phyloP scores from a whole-genome alignment of 2,888 invertebrate genomes.

The Rhagium mordax region DNA sequence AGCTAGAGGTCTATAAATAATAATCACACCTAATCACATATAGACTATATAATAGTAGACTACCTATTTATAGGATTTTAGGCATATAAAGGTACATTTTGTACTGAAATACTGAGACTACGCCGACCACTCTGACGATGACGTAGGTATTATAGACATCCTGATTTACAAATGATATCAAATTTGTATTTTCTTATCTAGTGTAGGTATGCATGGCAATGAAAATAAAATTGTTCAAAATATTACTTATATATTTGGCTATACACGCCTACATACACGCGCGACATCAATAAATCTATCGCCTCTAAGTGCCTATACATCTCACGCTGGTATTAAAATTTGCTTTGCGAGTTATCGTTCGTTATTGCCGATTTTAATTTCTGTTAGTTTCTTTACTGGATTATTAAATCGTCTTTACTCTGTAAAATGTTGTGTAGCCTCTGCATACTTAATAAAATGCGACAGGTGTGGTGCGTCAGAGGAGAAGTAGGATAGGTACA shows the following conservation, averaged over 20 bases:
- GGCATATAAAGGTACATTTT: too few relatives aligned
- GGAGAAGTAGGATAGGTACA: background rate
- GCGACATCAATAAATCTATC: constrained; percentile 23
- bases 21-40: too few relatives aligned
- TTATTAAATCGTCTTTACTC: background rate
- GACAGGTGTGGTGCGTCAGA: constrained; percentile 30
- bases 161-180: background rate
- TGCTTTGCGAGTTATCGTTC: background rate
- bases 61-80: too few relatives aligned
- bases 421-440: background rate
- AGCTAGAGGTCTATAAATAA: too few relatives aligned
- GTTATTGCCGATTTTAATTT: background rate
- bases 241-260: background rate
- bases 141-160: background rate
- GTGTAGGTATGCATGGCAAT: background rate
- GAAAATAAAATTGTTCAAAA: background rate
- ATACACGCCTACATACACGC: constrained; percentile 17
- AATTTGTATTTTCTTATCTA: background rate
- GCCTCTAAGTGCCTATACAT: background rate
- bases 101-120: too few relatives aligned
- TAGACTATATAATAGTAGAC: too few relatives aligned
- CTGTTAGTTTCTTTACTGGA: background rate
- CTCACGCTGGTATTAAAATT: background rate
- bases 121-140: too few relatives aligned
- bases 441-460: constrained; percentile 24